A percentile compares a stretch with the other conserved stretches of the same genome.
These are phyloP conservation scores for Stercorarius parasiticus DNA, from an alignment of 2,113 vertebrate species.

Conservation along the genomic window DNA sequence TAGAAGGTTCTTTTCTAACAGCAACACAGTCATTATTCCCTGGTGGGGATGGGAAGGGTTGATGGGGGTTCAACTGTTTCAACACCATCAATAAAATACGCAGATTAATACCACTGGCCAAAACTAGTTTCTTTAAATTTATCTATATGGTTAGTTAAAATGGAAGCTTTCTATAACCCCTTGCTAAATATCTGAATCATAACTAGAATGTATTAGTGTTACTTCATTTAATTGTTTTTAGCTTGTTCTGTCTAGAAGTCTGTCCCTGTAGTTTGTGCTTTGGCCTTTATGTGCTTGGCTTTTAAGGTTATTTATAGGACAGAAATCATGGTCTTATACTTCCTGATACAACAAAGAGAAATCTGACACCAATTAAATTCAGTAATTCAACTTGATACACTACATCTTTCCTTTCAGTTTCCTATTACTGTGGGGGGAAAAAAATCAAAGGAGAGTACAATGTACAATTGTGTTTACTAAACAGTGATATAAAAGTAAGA, in stretches of 20 bases:
- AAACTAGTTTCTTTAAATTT: not conserved
- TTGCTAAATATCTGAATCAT: not conserved
- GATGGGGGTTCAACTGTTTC: slow-evolving; percentile 56
- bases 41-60: slow-evolving; percentile 29
- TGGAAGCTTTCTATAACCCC: not conserved
- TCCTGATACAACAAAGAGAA: not conserved
- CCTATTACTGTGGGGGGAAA: not conserved
- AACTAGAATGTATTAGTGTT: not conserved
- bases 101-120: not conserved
- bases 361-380: not conserved
- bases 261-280: not conserved
- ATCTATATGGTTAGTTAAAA: not conserved
- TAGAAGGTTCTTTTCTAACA: slow-evolving; percentile 52
- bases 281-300: not conserved
- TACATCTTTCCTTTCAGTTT: not conserved
- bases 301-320: not conserved
- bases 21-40: slow-evolving; percentile 17
- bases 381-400: not conserved
- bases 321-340: not conserved
- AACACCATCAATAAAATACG: slow-evolving; percentile 38
- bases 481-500: not conserved
- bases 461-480: not conserved
- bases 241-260: not conserved
- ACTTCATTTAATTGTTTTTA: not conserved
- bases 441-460: not conserved